A percentile compares a stretch with the other conserved stretches of the same genome.
Conservation (phyloP, 2,113 vertebrate species). For the Daubentonia madagascariensis region DNA sequence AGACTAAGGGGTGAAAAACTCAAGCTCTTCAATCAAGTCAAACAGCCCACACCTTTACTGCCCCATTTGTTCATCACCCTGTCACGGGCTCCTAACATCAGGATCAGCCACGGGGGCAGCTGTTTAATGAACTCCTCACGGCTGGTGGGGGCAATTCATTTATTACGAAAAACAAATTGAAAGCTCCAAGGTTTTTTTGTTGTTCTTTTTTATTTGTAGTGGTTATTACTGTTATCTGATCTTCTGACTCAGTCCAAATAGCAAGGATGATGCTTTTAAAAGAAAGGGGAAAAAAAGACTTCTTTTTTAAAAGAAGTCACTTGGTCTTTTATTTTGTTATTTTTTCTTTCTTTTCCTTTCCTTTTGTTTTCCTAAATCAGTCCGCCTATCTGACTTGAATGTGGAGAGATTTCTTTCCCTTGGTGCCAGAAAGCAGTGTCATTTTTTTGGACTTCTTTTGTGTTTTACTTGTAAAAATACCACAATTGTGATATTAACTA, state of each 20-base stretch:
- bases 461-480: not conserved
- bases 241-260: slow-evolving; percentile 79
- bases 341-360: slow-evolving; percentile 22
- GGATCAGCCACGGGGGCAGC: slow-evolving; percentile 77
- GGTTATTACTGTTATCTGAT: slow-evolving; percentile 78
- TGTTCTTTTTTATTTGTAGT: slow-evolving; percentile 37
- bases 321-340: slow-evolving; percentile 60
- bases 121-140: slow-evolving; percentile 83
- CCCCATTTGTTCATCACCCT: slow-evolving; percentile 82
- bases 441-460: not conserved
- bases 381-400: not conserved
- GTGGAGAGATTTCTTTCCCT: not conserved
- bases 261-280: slow-evolving; percentile 46
- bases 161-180: slow-evolving; percentile 79
- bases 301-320: slow-evolving; percentile 68
- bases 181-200: slow-evolving; percentile 4
- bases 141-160: slow-evolving; percentile 67
- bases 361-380: slow-evolving; percentile 7
- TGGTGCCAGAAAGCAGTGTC: slow-evolving; percentile 14
- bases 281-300: too few relatives aligned
- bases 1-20: slow-evolving; percentile 74
- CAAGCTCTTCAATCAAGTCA: slow-evolving; percentile 77
- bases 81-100: slow-evolving; percentile 72
- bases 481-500: not conserved
- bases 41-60: slow-evolving; percentile 78